Base-by-base conservation (phyloP, 2,113 vertebrate genomes). In the Paradisaea rubra region DNA sequence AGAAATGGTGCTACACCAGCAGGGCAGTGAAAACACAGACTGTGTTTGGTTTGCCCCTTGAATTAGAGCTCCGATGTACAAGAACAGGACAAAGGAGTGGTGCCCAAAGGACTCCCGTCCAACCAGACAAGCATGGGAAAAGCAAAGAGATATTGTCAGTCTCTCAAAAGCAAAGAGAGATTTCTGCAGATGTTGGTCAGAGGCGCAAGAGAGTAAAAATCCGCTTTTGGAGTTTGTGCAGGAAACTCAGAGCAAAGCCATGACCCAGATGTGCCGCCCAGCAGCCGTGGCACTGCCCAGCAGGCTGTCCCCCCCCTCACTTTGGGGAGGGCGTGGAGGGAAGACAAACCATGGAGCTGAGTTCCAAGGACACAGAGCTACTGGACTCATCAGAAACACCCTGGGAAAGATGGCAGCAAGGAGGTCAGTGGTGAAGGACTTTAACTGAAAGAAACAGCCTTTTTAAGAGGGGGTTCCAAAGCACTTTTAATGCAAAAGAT, bases 1-100 rank as follows among this genome's bases (percentile, higher is more conserved):
- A 85, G 52, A 52, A 74, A 5, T 2, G 25, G 50, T 21, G 61
- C 66, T 57, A 44, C 2, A 22, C 25, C 74, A 83, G 82, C 70
- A 44, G 69, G 69, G 27, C 52, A 47, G 39, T 2, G 37, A 37
- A 50, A 69, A 63, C 68, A 47, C 57, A 80, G 81, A 3, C 68
- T 69, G 52, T 56, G 39, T 24, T 81, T 64, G 63, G 7, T 70
- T 66, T 88, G 50, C 39, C 54, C 70, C 76, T 63, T 9, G 63
- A 50, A 47, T 39, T 3, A 27, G 52, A 23, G 72, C 60, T 91
- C 37, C 0, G 0, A 8, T 10, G 24, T 3, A 22, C 25, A 30
- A 24, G 49, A 2, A 44, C 11, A 44, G 54, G 54, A n/a, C 53
- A 78, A 44, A 84, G 56, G 25, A 85, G 21, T 1, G 9, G 8